These are phyloP conservation scores for Hirtodrosophila cameraria DNA, from an alignment of 2,888 invertebrate genomes.

Conservation along the genomic window DNA sequence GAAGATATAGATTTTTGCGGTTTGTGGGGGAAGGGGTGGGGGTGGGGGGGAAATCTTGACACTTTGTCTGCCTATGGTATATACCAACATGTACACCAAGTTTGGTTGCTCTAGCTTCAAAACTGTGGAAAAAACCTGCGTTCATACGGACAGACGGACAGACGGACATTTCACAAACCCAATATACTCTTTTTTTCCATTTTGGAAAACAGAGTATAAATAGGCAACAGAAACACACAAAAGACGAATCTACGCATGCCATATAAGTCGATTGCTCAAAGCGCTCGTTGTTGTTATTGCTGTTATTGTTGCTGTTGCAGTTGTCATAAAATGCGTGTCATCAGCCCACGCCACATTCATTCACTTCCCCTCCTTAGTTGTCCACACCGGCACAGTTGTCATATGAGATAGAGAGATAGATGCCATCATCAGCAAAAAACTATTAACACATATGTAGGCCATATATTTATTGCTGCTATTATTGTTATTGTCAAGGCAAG, in stretches of 20 bases:
- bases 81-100: too few species aligned
- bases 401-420: conserved; percentile 4
- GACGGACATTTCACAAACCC: too few species aligned
- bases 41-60: too few species aligned
- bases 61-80: too few species aligned
- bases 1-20: too few species aligned
- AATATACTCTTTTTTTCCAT: too few species aligned
- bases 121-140: too few species aligned
- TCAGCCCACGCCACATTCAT: conserved; percentile 38
- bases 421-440: conserved; percentile 29
- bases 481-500: conserved; percentile 8
- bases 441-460: conserved; percentile 46
- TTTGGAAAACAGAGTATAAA: too few species aligned
- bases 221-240: background rate
- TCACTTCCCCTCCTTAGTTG: conserved; percentile 2
- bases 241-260: conserved; percentile 40
- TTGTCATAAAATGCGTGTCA: conserved; percentile 73
- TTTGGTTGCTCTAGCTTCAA: too few species aligned
- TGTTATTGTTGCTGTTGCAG: conserved; percentile 56
- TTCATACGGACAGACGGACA: too few species aligned
- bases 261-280: conserved; percentile 68
- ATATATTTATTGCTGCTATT: conserved; percentile 29
- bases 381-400: conserved; percentile 39
- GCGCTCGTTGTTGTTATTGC: conserved; percentile 14
- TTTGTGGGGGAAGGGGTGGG: too few species aligned